Evolutionary conservation across 92 coral and sea anemone genomes (phyloP), one percentile per base, ranked within the genome.

Genomic region (Ricordea florida): DNA sequence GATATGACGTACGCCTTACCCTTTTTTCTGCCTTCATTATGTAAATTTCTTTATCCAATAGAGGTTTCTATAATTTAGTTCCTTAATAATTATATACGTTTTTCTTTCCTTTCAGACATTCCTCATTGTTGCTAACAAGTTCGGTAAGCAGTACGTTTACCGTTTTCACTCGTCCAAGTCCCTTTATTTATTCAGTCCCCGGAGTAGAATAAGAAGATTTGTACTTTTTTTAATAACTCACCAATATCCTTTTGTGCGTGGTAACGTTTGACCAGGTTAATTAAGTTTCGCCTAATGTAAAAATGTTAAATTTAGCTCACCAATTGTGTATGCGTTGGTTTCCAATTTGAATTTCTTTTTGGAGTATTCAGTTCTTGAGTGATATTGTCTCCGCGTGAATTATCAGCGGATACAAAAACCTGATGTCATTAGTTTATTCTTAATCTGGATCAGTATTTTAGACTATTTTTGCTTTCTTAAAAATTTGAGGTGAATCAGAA

Each of bases 221-320:
- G 90, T 90, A 74, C 81, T 93, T 85, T 96, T 89, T 89, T 79
- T 96, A 73, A 85, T 96, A 76, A 96, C 99, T 59, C 99, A 96
- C 89, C 99, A 89, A 92, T 96, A 96, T 96, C 99, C 99, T 96
- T 93, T 90, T 74, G 20, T n/a, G 23, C n/a, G 4, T 31, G 42
- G 7, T 17, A 33, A 10, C 51, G 36, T 34, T 26, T 20, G 31
- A 36, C 18, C 20, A 69, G 41, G 26, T 70, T 53, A 70, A 53
- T 55, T 55, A 6, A 1, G 22, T 51, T 53, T 22, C 17, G 6
- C 30, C 10, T 45, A 13, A 6, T 2, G 13, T 5, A 8, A 16
- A 10, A n/a, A n/a, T n/a, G n/a, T n/a, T n/a, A n/a, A n/a, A n/a
- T n/a, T n/a, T n/a, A n/a, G n/a, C n/a, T n/a, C n/a, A 40, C 59